Base-by-base conservation (phyloP, 1,140 invertebrate species). In the Carcinoscorpius rotundicauda region DNA sequence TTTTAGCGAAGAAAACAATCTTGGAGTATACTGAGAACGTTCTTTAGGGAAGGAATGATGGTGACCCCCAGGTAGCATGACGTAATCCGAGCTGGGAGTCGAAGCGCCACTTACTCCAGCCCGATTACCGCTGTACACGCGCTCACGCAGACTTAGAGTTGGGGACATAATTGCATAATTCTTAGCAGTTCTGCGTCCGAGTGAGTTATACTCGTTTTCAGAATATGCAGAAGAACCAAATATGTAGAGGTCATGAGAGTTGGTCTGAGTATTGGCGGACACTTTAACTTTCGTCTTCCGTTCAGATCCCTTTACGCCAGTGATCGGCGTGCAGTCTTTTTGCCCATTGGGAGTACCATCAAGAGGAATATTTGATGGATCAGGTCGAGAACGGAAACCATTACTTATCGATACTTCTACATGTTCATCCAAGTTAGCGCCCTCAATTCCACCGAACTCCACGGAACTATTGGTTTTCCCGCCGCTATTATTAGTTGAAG, bases 261-360 rank as follows among this genome's bases (percentile, higher is more conserved):
- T 89, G 0, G 90, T 93, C 76, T 93, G 91, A 0, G 89, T 93
- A 5, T 89, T 89, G 10, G 89, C 89, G 5, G 89, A 90, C 5
- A 92, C 87, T 79, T 92, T 91, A 48, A 74, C 65, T 76, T 86
- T 86, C 1, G 75, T 76, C 56, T 73, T 68, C 0, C 74, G 73
- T 48, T 66, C 5, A 61, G 57, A 49, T 58, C 49, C n/a, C 29
- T 52, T 67, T 55, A 48, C 29, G 10, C 49, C 29, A 29, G 29
- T 29, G 29, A 29, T 29, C 29, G 29, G 29, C 29, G 29, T 29
- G 29, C 29, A 29, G 29, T 29, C 29, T 29, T 29, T 29, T 29
- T 29, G 29, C 0, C 29, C 29, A 29, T 0, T 1, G 29, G 29
- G 29, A 29, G 29, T 29, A 29, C 29, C 0, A 2, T 29, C 29